These are phyloP conservation scores for Clivina fossor DNA, from an alignment of 2,888 invertebrate genomes.

Conservation along the genomic window DNA sequence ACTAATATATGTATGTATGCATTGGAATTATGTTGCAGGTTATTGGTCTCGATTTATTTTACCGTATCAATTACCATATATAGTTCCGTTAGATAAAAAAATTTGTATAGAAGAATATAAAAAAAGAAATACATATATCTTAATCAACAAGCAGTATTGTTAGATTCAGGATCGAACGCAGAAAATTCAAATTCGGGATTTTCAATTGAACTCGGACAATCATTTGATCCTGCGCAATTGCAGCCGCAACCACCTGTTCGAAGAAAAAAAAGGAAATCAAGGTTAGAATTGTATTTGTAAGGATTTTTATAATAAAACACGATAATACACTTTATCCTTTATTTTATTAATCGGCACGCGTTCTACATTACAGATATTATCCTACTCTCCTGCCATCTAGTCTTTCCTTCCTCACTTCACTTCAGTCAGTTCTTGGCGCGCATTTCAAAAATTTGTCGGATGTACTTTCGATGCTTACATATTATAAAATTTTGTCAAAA, in stretches of 20 bases:
- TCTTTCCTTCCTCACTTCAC: too few relatives aligned
- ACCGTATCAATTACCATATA: conserved; percentile 72
- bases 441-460: too few relatives aligned
- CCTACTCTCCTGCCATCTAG: too few relatives aligned
- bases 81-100: conserved; percentile 63
- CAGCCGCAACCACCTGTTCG: conserved; percentile 8
- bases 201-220: conserved; percentile 37
- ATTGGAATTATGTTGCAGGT: conserved; percentile 52
- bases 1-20: neutral
- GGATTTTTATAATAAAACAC: too few relatives aligned
- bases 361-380: too few relatives aligned
- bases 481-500: too few relatives aligned
- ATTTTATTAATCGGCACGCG: too few relatives aligned
- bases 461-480: too few relatives aligned
- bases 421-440: too few relatives aligned
- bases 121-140: conserved; percentile 43
- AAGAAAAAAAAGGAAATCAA: conserved; percentile 11
- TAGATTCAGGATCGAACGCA: neutral
- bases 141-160: too few relatives aligned
- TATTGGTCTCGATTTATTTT: conserved; percentile 66
- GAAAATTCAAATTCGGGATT: conserved; percentile 24
- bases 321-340: too few relatives aligned
- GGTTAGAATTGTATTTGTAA: too few relatives aligned
- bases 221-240: conserved; percentile 45
- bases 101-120: conserved; percentile 52